Evolutionary conservation across 2,888 invertebrate species (phyloP).

Genomic region (Ferrisia virgata): DNA sequence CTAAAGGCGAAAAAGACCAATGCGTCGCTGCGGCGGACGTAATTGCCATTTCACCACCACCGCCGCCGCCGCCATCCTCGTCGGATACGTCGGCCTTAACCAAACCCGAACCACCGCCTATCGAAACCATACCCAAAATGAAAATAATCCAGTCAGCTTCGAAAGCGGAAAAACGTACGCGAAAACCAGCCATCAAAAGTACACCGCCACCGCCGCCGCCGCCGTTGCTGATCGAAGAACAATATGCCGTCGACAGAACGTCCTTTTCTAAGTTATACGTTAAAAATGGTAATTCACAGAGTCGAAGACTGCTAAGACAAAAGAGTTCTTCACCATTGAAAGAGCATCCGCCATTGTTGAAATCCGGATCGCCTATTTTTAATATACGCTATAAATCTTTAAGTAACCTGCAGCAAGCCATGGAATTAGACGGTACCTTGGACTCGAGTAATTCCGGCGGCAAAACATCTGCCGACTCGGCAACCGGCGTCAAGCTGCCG

Average conservation of each 20-base stretch:
- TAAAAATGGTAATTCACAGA: conserved; percentile 68
- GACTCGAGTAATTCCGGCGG: conserved; percentile 88
- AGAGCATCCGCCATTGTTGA: conserved; percentile 65
- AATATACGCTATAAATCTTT: conserved; percentile 67
- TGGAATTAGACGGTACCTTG: conserved; percentile 72
- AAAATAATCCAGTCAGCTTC: conserved; percentile 56
- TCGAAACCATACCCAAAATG: conserved; percentile 85
- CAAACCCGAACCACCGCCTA: conserved; percentile 83
- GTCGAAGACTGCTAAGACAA: conserved; percentile 66
- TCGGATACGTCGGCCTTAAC: conserved; percentile 50
- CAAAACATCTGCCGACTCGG: conserved; percentile 79
- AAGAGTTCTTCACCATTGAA: conserved; percentile 71
- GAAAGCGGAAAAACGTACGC: conserved; percentile 66
- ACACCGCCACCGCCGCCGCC: conserved; percentile 56
- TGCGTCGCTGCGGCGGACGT: neutral
- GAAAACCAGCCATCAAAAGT: conserved; percentile 62
- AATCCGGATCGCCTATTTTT: conserved; percentile 72
- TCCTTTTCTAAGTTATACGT: conserved; percentile 68
- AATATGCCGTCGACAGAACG: conserved; percentile 54
- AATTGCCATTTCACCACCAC: conserved; percentile 54
- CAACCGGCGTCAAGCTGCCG: conserved; percentile 71
- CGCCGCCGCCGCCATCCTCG: no score
- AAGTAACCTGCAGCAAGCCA: conserved; percentile 69
- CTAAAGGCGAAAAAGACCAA: neutral
- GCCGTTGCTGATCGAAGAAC: no score